Conservation (phyloP, 2,888 invertebrate genomes). For the Strigamia maritima region DNA sequence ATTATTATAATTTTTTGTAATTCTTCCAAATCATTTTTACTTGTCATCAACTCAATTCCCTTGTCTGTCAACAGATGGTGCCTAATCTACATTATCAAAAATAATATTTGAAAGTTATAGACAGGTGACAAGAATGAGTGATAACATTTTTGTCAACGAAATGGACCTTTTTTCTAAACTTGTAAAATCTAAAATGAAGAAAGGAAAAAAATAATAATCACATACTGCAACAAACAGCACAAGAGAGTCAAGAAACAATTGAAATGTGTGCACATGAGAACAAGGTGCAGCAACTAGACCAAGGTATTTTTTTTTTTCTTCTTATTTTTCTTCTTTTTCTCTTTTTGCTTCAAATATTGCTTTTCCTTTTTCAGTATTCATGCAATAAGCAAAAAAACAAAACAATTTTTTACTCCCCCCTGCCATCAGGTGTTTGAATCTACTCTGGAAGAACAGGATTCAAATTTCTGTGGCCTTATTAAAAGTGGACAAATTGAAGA, state of each 20-base stretch:
- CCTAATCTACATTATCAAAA: constrained; percentile 24
- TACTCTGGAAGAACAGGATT: constrained; percentile 27
- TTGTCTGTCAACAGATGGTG: constrained; percentile 27
- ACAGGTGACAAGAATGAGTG: constrained; percentile 29
- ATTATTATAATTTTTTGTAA: no score
- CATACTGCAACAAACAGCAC: constrained; percentile 25
- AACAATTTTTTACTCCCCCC: background rate
- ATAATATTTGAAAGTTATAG: constrained; percentile 24
- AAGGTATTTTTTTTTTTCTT: background rate
- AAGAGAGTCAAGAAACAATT: constrained; percentile 24
- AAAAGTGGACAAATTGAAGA: background rate
- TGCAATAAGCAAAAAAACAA: background rate
- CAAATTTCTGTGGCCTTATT: constrained; percentile 13
- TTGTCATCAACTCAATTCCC: constrained; percentile 24
- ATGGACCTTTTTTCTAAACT: constrained; percentile 7
- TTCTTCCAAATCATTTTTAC: background rate
- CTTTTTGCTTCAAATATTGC: background rate
- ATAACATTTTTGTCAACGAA: constrained; percentile 26
- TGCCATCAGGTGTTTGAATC: constrained; percentile 21
- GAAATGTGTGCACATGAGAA: constrained; percentile 27
- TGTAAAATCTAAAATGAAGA: background rate
- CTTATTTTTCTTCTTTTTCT: background rate
- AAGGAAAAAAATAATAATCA: constrained; percentile 12
- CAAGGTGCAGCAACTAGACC: constrained; percentile 29
- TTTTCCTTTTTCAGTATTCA: background rate